phyloP scores from a whole-genome alignment of 2,888 invertebrate species.

The Pomacea canaliculata region DNA sequence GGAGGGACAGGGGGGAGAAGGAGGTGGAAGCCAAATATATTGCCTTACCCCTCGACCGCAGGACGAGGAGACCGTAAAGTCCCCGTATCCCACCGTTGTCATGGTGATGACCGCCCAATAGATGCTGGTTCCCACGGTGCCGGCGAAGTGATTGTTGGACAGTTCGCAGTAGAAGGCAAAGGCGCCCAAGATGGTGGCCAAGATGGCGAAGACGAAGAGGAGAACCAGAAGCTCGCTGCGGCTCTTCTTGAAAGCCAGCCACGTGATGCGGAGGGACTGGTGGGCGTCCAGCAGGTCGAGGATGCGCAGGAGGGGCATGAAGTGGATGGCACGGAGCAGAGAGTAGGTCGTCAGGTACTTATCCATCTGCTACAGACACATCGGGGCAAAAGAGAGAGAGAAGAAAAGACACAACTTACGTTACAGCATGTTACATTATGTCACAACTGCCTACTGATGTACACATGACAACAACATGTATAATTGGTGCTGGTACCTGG shows the following conservation, averaged over 20 bases:
- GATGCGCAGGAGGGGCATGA: constrained; percentile 70
- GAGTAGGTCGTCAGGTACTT: not conserved
- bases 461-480: no score
- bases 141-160: constrained; percentile 54
- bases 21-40: no score
- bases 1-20: no score
- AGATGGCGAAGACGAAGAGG: constrained; percentile 63
- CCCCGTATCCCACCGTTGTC: constrained; percentile 67
- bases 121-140: constrained; percentile 50
- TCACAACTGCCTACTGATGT: no score
- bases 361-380: no score
- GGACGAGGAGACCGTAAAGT: constrained; percentile 54
- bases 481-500: no score
- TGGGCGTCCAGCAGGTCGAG: constrained; percentile 71
- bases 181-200: constrained; percentile 65
- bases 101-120: constrained; percentile 70
- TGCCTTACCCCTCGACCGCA: constrained; percentile 59
- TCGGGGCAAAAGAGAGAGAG: no score
- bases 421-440: no score
- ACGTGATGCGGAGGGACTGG: constrained; percentile 69
- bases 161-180: constrained; percentile 58
- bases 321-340: constrained; percentile 52
- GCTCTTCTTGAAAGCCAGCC: constrained; percentile 69
- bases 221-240: constrained; percentile 66
- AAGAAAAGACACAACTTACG: no score